A percentile compares a stretch with the other conserved stretches of the same genome.
Conservation (phyloP, 1,140 invertebrate genomes). For the Eueides isabella region DNA sequence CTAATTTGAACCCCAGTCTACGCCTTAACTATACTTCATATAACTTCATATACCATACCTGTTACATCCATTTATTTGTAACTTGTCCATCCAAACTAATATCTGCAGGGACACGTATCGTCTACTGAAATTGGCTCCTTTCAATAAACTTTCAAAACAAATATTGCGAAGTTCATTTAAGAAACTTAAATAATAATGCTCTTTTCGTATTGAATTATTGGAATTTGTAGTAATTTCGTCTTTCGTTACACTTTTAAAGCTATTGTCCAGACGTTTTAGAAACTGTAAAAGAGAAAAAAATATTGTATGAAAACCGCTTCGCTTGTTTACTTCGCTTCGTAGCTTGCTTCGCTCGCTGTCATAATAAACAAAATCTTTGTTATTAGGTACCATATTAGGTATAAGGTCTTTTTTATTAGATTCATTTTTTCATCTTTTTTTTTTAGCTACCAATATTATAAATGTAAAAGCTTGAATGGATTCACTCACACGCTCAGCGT, state of each 20-base stretch:
- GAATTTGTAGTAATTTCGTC: slow-evolving; percentile 23
- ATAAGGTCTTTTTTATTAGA: no score
- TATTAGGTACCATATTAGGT: no score
- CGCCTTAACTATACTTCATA: no score
- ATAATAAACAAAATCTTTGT: no score
- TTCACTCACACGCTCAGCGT: no score
- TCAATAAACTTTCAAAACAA: slow-evolving; percentile 84
- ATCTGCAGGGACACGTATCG: slow-evolving; percentile 85
- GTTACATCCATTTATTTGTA: neutral
- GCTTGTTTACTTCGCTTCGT: no score
- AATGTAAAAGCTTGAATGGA: no score
- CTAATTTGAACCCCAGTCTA: no score
- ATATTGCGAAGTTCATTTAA: slow-evolving; percentile 79
- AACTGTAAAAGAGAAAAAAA: slow-evolving; percentile 49
- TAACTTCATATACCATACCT: neutral
- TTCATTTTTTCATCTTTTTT: no score
- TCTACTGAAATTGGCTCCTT: slow-evolving; percentile 88
- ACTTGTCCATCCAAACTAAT: slow-evolving; percentile 56
- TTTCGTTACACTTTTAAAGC: slow-evolving; percentile 50
- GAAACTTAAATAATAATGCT: slow-evolving; percentile 63
- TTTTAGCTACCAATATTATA: no score
- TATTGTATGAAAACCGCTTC: no score
- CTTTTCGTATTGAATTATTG: slow-evolving; percentile 24
- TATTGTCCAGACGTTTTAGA: slow-evolving; percentile 55
- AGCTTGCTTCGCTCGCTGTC: no score